These are phyloP conservation scores for Octomys mimax DNA, from an alignment of 2,797 vertebrate species.

Conservation along the genomic window DNA sequence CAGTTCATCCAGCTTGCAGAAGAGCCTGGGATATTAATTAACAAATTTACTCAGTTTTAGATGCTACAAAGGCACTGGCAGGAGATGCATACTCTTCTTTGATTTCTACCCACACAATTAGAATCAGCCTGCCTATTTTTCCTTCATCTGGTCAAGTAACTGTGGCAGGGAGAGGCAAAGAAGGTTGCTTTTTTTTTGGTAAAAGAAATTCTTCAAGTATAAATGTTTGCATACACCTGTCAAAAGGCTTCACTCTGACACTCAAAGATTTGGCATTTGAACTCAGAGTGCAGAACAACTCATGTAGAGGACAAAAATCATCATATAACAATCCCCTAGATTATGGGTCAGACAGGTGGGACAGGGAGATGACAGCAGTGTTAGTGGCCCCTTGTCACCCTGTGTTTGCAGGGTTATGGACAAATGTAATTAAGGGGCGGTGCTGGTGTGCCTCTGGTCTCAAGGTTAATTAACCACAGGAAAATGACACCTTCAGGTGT, in stretches of 20 bases:
- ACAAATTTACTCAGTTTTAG: not conserved
- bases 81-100: not conserved
- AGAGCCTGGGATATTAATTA: not conserved
- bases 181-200: not conserved
- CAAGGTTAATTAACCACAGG: constrained; percentile 83
- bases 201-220: constrained; percentile 35
- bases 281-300: constrained; percentile 78
- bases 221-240: constrained; percentile 23
- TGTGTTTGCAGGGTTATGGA: constrained; percentile 56
- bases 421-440: constrained; percentile 73
- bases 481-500: constrained; percentile 78
- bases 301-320: constrained; percentile 71
- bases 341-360: constrained; percentile 61
- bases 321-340: constrained; percentile 30
- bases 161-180: not conserved
- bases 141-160: not conserved
- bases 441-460: constrained; percentile 70
- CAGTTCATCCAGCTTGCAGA: not conserved
- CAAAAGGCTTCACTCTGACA: constrained; percentile 53
- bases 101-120: not conserved
- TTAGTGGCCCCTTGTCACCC: constrained; percentile 46
- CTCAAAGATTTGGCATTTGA: constrained; percentile 60
- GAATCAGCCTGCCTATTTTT: not conserved
- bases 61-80: not conserved
- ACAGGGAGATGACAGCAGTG: constrained; percentile 37